Evolutionary conservation across 2,888 invertebrate genomes (phyloP), one percentile per base, ranked within the genome.

Genomic region (Brenthis ino): DNA sequence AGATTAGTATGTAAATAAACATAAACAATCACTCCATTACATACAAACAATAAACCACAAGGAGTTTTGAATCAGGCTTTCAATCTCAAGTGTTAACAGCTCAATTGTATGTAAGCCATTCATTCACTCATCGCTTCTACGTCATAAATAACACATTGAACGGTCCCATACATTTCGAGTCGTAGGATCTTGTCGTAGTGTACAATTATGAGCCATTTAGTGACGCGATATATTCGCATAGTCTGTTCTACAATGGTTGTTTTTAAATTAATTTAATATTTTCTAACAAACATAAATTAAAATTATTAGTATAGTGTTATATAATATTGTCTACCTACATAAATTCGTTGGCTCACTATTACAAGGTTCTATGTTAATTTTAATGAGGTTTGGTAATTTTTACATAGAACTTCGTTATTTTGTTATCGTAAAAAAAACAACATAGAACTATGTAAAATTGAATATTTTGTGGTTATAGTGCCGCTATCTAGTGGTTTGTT

Each of bases 61-160:
- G 56, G 56, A 71, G 14, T 58, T 63, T 61, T 50, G 67, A 65
- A 72, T 68, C 73, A 68, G 71, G 53, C 54, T 63, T 67, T 65
- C 67, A 65, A 74, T 74, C 74, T 73, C 54, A 71, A 83, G 83
- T 84, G 83, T 78, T 80, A 85, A 87, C 87, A 82, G 75, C 83
- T 89, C 86, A 88, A 89, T 89, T 81, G 74, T 72, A 75, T 75
- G 69, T 68, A 71, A 70, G 68, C 73, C 74, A 76, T 80, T 81
- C 82, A 85, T 77, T 80, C 82, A 78, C 77, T 82, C 82, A 80
- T 72, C 75, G 75, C 76, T 76, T 75, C 77, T 76, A 77, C 75
- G 72, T 76, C 77, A 74, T 75, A 75, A 76, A 74, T 64, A 72
- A 73, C 71, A 57, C 69, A 72, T 73, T 78, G 76, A 78, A 75